Conservation (phyloP, 2,113 vertebrate species). For the Corynorhinus townsendii region DNA sequence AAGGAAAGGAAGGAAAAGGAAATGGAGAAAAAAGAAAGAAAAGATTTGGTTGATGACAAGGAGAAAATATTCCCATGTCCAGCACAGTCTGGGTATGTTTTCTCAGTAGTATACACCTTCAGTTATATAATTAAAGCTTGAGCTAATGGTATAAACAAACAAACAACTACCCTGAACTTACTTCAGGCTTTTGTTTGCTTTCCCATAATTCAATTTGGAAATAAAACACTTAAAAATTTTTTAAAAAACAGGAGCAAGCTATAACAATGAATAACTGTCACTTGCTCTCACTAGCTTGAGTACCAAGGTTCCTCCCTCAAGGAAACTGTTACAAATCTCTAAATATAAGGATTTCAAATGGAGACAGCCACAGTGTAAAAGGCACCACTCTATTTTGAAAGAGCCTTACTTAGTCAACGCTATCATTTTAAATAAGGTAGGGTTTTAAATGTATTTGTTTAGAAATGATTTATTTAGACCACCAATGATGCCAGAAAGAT, state of each 20-base stretch:
- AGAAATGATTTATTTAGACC: slow-evolving; percentile 64
- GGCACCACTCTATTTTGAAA: slow-evolving; percentile 29
- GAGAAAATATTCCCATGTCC: background rate
- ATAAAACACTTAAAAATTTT: background rate
- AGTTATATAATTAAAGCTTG: slow-evolving; percentile 36
- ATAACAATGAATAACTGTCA: background rate
- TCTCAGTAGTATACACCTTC: background rate
- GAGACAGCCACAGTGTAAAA: slow-evolving; percentile 34
- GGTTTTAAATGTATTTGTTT: slow-evolving; percentile 55
- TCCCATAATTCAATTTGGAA: slow-evolving; percentile 29
- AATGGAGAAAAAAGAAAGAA: background rate
- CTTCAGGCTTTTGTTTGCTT: background rate
- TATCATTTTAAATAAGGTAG: slow-evolving; percentile 53
- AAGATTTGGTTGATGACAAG: background rate
- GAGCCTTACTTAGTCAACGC: slow-evolving; percentile 24
- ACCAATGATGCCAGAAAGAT: slow-evolving; percentile 30
- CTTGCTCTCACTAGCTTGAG: background rate
- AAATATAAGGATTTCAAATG: slow-evolving; percentile 12
- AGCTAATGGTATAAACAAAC: background rate
- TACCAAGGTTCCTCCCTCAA: slow-evolving; percentile 28
- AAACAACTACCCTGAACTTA: background rate
- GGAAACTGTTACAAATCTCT: slow-evolving; percentile 42
- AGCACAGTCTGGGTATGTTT: background rate
- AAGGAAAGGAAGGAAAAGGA: background rate
- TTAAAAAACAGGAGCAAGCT: background rate